A percentile compares a stretch with the other conserved stretches of the same genome.
These are phyloP conservation scores for Chaetophractus vellerosus DNA, from an alignment of 2,797 vertebrate genomes.

Conservation along the genomic window DNA sequence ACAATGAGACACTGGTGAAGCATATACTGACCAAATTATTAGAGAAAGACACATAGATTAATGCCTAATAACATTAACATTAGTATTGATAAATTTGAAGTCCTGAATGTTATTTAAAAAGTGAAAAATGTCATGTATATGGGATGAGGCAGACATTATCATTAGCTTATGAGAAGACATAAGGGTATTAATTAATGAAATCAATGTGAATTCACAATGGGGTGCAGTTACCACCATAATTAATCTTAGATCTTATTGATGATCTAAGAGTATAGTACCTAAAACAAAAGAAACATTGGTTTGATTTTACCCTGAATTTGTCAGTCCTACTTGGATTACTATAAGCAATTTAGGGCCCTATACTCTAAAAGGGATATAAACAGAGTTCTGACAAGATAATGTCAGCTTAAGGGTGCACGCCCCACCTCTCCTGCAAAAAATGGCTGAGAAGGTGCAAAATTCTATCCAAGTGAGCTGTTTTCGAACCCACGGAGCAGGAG, in stretches of 20 bases:
- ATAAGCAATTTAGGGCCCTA: not conserved
- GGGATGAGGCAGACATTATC: not conserved
- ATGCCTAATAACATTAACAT: slow-evolving; percentile 42
- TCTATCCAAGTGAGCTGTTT: too few species aligned
- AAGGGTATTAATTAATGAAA: slow-evolving; percentile 27
- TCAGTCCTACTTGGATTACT: not conserved
- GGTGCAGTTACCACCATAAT: not conserved
- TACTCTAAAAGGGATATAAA: not conserved
- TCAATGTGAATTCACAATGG: slow-evolving; percentile 10
- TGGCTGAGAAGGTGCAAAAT: too few species aligned
- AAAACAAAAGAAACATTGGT: not conserved
- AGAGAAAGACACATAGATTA: not conserved
- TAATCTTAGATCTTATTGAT: slow-evolving; percentile 51
- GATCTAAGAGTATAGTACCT: not conserved
- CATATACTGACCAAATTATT: slow-evolving; percentile 54
- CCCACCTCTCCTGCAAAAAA: too few species aligned
- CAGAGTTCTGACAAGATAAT: too few species aligned
- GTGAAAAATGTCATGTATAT: not conserved
- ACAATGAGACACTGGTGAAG: slow-evolving; percentile 58
- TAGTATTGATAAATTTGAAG: slow-evolving; percentile 54
- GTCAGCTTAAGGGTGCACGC: too few species aligned
- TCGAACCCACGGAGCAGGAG: too few species aligned
- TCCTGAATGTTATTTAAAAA: not conserved
- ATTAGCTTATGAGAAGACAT: not conserved
- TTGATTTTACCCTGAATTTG: not conserved